Evolutionary conservation across 2,888 invertebrate species (phyloP), one percentile per base, ranked within the genome.

Genomic region (Sussaba pulchella): DNA sequence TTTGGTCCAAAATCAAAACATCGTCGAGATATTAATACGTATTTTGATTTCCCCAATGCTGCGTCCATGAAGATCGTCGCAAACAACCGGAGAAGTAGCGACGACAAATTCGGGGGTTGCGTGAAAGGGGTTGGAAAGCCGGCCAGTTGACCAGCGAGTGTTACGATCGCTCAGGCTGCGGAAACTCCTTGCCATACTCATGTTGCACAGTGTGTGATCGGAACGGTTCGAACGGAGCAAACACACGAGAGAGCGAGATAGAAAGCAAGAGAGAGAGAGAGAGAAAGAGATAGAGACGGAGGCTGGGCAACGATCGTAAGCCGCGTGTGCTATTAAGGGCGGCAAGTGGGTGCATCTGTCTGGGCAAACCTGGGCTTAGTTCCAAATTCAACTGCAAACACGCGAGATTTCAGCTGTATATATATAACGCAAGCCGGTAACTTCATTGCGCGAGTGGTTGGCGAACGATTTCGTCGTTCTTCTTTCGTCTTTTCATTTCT

Each of bases 281-380:
- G 21, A 67, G 47, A 10, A 24, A 43, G 66, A 31, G 54, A 54
- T 17, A 47, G 36, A 64, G 26, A 17, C 21, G 64, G 41, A n/a
- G 41, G 70, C 43, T 31, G 36, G 59, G 21, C 47, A 57, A 52
- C 14, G 54, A 75, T 71, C 82, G 84, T 82, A 82, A 85, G 82
- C 90, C 87, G 83, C n/a, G n/a, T n/a, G n/a, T 85, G 88, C 90
- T 87, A 90, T 89, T 90, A 90, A 88, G 89, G 84, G 75, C 85
- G 87, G 88, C 88, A 89, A 89, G 89, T 90, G 89, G 89, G 89
- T 89, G 89, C 90, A 90, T 90, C 90, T 89, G 90, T 90, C 90
- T 90, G 89, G 87, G 90, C 87, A 90, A 90, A 90, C 90, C 86
- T 87, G 87, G 88, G 89, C 90, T 90, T 89, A 89, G 88, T 86